Percentiles rank a stretch among this genome's conserved stretches.
Conservation (phyloP, 2,888 invertebrate species). For the Digitonthophagus gazella region DNA sequence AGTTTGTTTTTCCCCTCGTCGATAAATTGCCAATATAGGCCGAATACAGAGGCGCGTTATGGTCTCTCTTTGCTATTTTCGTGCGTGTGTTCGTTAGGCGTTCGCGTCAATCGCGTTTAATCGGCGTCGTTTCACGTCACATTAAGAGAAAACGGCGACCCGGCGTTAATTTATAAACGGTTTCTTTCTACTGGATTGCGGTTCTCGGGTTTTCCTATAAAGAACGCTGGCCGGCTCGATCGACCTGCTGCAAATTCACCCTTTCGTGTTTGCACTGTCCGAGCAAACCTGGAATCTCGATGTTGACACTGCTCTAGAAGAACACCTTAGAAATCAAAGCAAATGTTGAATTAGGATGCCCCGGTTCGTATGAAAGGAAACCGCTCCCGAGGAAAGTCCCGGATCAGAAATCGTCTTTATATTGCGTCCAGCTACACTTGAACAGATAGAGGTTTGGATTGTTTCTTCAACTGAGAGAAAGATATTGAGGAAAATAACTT, state of each 20-base stretch:
- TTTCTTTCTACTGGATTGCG: background rate
- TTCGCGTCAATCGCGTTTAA: background rate
- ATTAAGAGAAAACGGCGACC: background rate
- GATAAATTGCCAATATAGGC: constrained; percentile 11
- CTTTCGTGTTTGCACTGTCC: constrained; percentile 33
- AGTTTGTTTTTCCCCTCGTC: constrained; percentile 2
- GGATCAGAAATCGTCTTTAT: background rate
- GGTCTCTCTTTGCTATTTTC: background rate
- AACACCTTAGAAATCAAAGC: constrained; percentile 30
- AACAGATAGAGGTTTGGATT: background rate
- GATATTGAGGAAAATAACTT: too few species aligned
- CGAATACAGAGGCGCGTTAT: constrained; percentile 5
- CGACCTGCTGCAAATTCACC: constrained; percentile 17
- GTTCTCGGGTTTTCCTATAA: background rate
- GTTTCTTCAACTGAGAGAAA: too few species aligned
- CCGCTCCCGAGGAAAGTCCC: background rate
- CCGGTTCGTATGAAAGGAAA: constrained; percentile 1
- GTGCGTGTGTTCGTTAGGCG: background rate
- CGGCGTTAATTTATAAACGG: background rate
- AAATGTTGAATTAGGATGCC: constrained; percentile 29
- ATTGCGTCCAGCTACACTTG: background rate
- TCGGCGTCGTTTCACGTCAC: background rate
- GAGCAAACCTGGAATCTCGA: constrained; percentile 33
- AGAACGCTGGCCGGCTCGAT: constrained; percentile 20
- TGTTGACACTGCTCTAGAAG: constrained; percentile 37